A percentile compares a stretch with the other conserved stretches of the same genome.
Conservation (phyloP, 2,113 vertebrate genomes). For the Panthera leo region DNA sequence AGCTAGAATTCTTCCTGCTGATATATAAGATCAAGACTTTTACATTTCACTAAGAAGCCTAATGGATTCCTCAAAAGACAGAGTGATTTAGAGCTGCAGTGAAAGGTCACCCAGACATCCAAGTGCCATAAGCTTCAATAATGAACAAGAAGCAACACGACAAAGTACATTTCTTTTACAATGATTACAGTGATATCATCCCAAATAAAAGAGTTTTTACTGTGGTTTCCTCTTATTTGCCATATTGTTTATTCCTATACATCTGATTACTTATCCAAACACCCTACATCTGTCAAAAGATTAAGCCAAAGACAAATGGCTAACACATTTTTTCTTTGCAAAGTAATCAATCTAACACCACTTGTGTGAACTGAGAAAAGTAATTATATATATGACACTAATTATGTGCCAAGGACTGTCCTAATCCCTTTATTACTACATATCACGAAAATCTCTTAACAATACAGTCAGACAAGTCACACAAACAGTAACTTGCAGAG, state of each 20-base stretch:
- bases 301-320: slow-evolving; percentile 25
- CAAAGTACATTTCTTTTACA: neutral
- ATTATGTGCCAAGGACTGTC: neutral
- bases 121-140: neutral
- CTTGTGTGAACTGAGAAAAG: neutral
- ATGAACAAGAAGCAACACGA: neutral
- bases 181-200: slow-evolving; percentile 21
- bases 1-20: neutral
- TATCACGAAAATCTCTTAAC: neutral
- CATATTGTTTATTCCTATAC: neutral
- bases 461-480: neutral
- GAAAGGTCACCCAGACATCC: neutral
- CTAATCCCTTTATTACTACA: neutral
- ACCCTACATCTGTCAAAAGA: neutral
- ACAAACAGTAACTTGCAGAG: neutral
- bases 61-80: slow-evolving; percentile 43
- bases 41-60: neutral
- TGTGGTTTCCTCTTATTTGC: slow-evolving; percentile 24
- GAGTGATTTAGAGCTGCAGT: neutral
- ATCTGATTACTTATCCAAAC: slow-evolving; percentile 21
- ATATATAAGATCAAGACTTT: neutral
- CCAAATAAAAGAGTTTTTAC: neutral
- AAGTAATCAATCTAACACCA: slow-evolving; percentile 17
- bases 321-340: slow-evolving; percentile 15
- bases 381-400: neutral